These are phyloP conservation scores for Saturnia pavonia DNA, from an alignment of 2,888 invertebrate species.

Conservation along the genomic window DNA sequence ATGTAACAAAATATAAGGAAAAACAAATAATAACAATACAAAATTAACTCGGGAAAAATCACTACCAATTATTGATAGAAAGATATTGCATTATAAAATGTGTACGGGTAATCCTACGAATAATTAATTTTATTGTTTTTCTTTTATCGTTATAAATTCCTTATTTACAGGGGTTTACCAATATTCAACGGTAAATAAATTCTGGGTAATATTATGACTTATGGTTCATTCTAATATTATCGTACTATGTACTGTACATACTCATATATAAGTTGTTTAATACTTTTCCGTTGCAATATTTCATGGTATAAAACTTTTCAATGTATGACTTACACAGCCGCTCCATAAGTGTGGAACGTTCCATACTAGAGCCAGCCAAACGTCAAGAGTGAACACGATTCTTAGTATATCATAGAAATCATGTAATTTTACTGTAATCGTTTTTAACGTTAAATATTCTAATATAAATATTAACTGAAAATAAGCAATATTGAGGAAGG, in stretches of 20 bases:
- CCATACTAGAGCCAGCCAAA: not conserved
- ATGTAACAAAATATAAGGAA: too few species aligned
- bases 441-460: too few species aligned
- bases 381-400: not conserved
- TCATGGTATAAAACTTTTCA: not conserved
- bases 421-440: not conserved
- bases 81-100: not conserved
- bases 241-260: too few species aligned
- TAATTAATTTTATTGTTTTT: slow-evolving; percentile 6
- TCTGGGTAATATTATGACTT: not conserved
- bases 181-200: not conserved
- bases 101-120: not conserved
- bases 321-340: not conserved
- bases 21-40: too few species aligned
- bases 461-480: too few species aligned
- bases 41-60: too few species aligned
- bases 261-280: not conserved
- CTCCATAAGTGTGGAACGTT: not conserved
- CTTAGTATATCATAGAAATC: not conserved
- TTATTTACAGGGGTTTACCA: not conserved
- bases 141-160: not conserved
- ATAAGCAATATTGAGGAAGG: too few species aligned
- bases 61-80: not conserved
- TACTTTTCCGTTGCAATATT: not conserved
- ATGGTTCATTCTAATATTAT: too few species aligned